Percentiles rank a stretch among this genome's conserved stretches.
Conservation (phyloP, 2,113 vertebrate genomes). For the Centropus bengalensis region DNA sequence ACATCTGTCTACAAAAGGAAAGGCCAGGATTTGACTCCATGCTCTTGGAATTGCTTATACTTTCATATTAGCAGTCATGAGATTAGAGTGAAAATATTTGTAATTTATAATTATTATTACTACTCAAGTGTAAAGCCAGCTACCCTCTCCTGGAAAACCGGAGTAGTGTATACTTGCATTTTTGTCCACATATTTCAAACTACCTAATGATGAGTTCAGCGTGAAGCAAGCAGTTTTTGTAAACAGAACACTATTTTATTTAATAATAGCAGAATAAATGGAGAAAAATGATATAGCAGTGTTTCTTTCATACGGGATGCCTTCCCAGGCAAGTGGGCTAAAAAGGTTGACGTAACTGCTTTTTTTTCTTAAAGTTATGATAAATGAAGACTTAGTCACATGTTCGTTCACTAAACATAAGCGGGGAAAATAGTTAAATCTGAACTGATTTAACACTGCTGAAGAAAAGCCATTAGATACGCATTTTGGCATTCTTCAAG, state of each 20-base stretch:
- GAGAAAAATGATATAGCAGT: background rate
- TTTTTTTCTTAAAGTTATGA: background rate
- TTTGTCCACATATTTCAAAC: background rate
- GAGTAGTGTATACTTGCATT: background rate
- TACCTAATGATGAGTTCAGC: background rate
- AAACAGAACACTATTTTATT: background rate
- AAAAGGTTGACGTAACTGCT: background rate
- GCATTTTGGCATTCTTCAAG: background rate
- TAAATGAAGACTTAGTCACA: background rate
- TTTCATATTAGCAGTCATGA: background rate
- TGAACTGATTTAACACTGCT: background rate
- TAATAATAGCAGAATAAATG: background rate
- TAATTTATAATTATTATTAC: background rate
- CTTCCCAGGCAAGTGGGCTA: background rate
- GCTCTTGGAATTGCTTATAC: background rate
- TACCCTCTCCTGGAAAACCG: background rate
- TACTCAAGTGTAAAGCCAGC: background rate
- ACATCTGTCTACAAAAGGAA: background rate
- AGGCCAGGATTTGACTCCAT: background rate
- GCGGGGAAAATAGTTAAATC: fast-evolving
- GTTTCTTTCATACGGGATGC: background rate
- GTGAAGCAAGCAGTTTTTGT: background rate
- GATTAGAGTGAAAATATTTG: background rate
- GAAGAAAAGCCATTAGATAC: background rate
- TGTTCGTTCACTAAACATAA: background rate